Evolutionary conservation across 2,888 invertebrate species (phyloP).

Genomic region (Vesta saturnalis): DNA sequence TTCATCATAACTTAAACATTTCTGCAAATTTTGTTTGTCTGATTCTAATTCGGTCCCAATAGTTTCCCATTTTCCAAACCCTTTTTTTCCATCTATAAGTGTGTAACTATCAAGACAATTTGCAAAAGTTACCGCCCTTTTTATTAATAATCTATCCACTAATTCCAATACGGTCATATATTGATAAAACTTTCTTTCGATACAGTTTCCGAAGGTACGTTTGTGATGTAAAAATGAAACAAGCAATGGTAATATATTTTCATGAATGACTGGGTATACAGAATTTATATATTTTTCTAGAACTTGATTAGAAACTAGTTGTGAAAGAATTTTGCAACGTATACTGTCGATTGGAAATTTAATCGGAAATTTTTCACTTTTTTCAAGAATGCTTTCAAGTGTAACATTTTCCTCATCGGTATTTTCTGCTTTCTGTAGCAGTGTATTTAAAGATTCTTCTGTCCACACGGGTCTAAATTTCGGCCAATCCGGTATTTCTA

Average conservation of each 20-base stretch:
- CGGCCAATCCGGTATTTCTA: constrained; percentile 33
- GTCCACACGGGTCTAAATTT: constrained; percentile 21
- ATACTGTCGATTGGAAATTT: constrained; percentile 59
- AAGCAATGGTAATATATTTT: constrained; percentile 70
- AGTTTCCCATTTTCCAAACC: constrained; percentile 67
- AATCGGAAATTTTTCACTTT: constrained; percentile 59
- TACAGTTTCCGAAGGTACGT: constrained; percentile 63
- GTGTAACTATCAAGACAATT: constrained; percentile 64
- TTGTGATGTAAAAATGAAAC: constrained; percentile 74
- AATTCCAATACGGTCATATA: constrained; percentile 68
- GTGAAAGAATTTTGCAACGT: constrained; percentile 49
- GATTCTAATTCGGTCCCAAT: constrained; percentile 68
- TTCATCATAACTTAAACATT: constrained; percentile 72
- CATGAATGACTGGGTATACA: constrained; percentile 75
- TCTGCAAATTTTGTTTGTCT: constrained; percentile 65
- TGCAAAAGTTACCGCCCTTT: constrained; percentile 67
- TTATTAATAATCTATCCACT: constrained; percentile 67
- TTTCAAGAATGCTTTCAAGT: constrained; percentile 53
- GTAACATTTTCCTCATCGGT: constrained; percentile 11
- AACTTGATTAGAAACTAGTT: constrained; percentile 32
- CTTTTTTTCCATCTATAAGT: constrained; percentile 63
- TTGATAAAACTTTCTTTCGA: constrained; percentile 68
- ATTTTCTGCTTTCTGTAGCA: constrained; percentile 14
- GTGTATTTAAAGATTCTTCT: constrained; percentile 10
- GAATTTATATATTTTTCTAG: constrained; percentile 64